Percentiles rank a stretch among this genome's conserved stretches.
Evolutionary conservation across 1,140 invertebrate genomes (phyloP).

Genomic region (Nephila pilipes): DNA sequence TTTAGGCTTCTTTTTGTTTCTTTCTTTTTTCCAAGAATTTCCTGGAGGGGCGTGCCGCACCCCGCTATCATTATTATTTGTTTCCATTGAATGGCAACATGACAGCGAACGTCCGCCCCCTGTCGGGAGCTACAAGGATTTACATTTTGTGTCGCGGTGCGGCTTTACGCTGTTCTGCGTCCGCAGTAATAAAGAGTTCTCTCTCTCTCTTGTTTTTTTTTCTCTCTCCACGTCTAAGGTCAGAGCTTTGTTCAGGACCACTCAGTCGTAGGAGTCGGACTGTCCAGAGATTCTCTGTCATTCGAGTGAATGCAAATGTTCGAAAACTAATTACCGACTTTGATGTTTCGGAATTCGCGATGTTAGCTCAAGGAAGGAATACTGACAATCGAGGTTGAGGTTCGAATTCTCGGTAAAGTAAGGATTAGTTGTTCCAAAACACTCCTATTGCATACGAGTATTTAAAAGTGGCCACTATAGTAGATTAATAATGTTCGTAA

Average conservation of each 20-base stretch:
- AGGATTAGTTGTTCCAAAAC: no score
- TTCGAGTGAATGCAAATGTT: background rate
- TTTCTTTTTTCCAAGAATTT: background rate
- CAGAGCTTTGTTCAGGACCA: constrained; percentile 1
- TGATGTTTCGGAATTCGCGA: no score
- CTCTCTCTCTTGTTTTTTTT: background rate
- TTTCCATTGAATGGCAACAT: constrained; percentile 59
- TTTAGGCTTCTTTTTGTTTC: background rate
- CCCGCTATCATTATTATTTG: constrained; percentile 32
- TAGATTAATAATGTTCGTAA: no score
- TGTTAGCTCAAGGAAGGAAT: no score
- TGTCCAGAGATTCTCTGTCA: background rate
- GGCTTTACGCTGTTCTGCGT: constrained; percentile 37
- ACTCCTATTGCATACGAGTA: no score
- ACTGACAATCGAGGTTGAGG: no score
- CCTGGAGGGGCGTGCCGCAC: background rate
- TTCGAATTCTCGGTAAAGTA: no score
- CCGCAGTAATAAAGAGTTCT: constrained; percentile 16
- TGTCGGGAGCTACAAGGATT: constrained; percentile 43
- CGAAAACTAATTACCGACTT: background rate
- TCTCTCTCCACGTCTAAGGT: background rate
- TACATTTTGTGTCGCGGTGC: constrained; percentile 26
- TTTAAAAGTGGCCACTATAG: no score
- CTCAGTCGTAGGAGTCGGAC: background rate
- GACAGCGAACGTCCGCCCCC: constrained; percentile 35